Evolutionary conservation across 2,888 invertebrate species (phyloP).

Genomic region (Proisotoma minuta): DNA sequence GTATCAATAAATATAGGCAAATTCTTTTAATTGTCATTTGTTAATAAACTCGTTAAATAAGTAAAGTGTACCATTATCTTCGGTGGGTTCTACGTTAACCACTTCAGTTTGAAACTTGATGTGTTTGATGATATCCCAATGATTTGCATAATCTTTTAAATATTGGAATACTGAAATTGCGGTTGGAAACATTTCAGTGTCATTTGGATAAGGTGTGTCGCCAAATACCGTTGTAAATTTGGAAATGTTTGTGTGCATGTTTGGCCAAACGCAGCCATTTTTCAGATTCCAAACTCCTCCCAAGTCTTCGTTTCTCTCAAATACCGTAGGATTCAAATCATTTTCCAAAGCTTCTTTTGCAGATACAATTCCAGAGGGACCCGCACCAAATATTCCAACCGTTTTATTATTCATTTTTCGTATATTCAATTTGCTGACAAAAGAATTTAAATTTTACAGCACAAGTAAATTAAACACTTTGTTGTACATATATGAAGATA

Average conservation of each 20-base stretch:
- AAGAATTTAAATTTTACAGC: too few relatives aligned
- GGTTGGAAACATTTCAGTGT: conserved; percentile 15
- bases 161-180: background rate
- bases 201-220: conserved; percentile 4
- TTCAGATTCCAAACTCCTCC: conserved; percentile 19
- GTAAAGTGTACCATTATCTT: background rate
- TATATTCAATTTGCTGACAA: too few relatives aligned
- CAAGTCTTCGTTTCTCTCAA: conserved; percentile 10
- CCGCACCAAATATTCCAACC: conserved; percentile 12
- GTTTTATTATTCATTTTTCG: conserved; percentile 4
- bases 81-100: conserved; percentile 2
- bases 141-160: conserved; percentile 9
- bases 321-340: conserved; percentile 14
- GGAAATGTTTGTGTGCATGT: conserved; percentile 17
- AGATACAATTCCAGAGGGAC: conserved; percentile 20
- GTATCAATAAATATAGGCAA: background rate
- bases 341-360: conserved; percentile 16
- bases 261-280: conserved; percentile 7
- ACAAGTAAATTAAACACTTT: too few relatives aligned
- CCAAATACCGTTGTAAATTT: conserved; percentile 14
- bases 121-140: background rate
- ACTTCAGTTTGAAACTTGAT: conserved; percentile 8
- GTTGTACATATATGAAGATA: too few relatives aligned
- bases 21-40: too few relatives aligned
- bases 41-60: background rate